Evolutionary conservation across 2,113 vertebrate species (phyloP), one percentile per base, ranked within the genome.

Genomic region (Gymnobelideus leadbeateri): DNA sequence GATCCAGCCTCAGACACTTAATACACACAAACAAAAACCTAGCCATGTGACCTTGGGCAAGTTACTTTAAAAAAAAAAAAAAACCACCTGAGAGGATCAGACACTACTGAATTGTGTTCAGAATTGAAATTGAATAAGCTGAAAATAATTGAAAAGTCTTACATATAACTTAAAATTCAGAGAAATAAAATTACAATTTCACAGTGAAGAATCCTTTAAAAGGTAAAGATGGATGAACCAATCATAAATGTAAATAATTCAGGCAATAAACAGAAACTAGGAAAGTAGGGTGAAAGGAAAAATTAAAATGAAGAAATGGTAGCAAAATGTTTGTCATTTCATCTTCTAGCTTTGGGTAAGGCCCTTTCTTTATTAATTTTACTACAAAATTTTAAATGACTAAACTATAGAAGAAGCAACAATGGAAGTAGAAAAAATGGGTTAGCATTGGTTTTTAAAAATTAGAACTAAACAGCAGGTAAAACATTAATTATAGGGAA

Each of bases 271-370:
- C 37, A 12, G 26, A 21, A 28, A 68, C 26, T 47, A 11, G 9
- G 93, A 95, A 91, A 31, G 31, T 53, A 37, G 95, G 91, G 31
- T 53, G 31, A 89, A 24, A 92, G 95, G 46, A 97, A 91, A 95
- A 93, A 94, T n/a, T 46, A 9, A 37, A 91, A 4, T n/a, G 25
- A 51, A 37, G 28, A 89, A 92, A 28, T 53, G 93, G n/a, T 0
- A 91, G 54, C n/a, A 51, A 84, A 51, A 90, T 84, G 21, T 55
- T 91, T 43, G 68, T n/a, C 26, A 51, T 91, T 93, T 93, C 43
- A 57, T 92, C 37, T 52, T 90, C 89, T 95, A 50, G 68, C 92
- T 77, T 55, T 46, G 92, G 31, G 25, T 89, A 14, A 84, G 28
- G 92, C 0, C 53, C 6, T 89, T n/a, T 77, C 68, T 31, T 37